Evolutionary conservation across 2,113 vertebrate species (phyloP).

Genomic region (Monopterus albus): DNA sequence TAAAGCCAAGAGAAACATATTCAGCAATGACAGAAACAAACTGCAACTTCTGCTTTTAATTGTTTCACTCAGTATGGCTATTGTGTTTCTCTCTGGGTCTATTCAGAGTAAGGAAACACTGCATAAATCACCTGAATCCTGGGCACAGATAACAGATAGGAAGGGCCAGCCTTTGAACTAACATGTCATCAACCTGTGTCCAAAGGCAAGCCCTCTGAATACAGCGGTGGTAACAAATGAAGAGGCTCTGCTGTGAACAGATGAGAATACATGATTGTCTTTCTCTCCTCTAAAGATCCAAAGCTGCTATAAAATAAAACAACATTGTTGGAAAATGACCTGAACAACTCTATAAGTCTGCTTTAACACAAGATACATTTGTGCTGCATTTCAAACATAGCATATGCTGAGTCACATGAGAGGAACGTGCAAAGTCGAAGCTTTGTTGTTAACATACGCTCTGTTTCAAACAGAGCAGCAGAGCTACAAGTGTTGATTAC

Average conservation of each 20-base stretch:
- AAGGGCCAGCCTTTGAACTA: conserved; percentile 68
- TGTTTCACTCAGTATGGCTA: conserved; percentile 22
- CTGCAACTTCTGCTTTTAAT: conserved; percentile 50
- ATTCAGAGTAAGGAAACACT: conserved; percentile 4
- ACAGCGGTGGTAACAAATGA: conserved; percentile 54
- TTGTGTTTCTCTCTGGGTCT: conserved; percentile 24
- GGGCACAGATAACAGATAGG: conserved; percentile 64
- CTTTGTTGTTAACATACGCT: conserved; percentile 37
- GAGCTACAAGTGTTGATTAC: conserved; percentile 57
- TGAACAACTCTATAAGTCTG: conserved; percentile 17
- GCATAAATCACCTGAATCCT: conserved; percentile 63
- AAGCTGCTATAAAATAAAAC: background rate
- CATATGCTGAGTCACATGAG: conserved; percentile 35
- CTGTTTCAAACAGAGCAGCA: conserved; percentile 16
- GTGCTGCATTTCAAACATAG: conserved; percentile 6
- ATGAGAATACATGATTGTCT: conserved; percentile 23
- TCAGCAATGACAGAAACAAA: conserved; percentile 35
- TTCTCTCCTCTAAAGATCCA: background rate
- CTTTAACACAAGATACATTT: conserved; percentile 7
- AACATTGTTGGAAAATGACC: background rate
- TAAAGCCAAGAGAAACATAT: conserved; percentile 38
- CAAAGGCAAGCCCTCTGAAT: conserved; percentile 41
- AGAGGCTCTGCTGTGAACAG: conserved; percentile 19
- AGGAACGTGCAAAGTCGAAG: background rate
- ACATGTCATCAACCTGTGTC: conserved; percentile 62